These are phyloP conservation scores for Phrixothrix hirtus DNA, from an alignment of 2,888 invertebrate genomes.

Conservation along the genomic window DNA sequence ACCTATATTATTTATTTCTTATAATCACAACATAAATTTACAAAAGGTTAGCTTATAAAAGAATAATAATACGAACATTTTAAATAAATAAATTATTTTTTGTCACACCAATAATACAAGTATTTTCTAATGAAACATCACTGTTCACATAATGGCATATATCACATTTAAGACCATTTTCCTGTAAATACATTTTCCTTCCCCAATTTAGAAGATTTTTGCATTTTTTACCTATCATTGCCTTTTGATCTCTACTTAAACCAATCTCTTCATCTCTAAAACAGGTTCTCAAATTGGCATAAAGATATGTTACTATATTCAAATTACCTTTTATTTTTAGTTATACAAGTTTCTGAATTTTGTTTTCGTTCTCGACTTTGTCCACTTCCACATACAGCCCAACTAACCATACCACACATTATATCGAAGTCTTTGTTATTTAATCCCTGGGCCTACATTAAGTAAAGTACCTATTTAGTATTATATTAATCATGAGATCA, in stretches of 20 bases:
- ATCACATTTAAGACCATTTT: slow-evolving; percentile 62
- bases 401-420: slow-evolving; percentile 81
- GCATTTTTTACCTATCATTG: slow-evolving; percentile 70
- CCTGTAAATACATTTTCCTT: slow-evolving; percentile 65
- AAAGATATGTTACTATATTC: no score
- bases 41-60: no score
- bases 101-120: slow-evolving; percentile 69
- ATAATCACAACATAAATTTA: no score
- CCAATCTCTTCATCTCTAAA: slow-evolving; percentile 48
- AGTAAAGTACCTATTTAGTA: background rate
- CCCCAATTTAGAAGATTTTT: slow-evolving; percentile 81
- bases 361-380: slow-evolving; percentile 59
- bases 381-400: slow-evolving; percentile 84
- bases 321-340: slow-evolving; percentile 6
- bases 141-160: slow-evolving; percentile 69
- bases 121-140: slow-evolving; percentile 75
- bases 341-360: slow-evolving; percentile 4
- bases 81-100: no score
- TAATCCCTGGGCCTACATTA: slow-evolving; percentile 61
- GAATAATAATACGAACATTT: no score
- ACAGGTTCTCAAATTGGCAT: no score
- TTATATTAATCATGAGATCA: background rate
- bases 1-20: no score
- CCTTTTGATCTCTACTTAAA: slow-evolving; percentile 58
- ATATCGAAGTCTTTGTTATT: slow-evolving; percentile 69